A percentile compares a stretch with the other conserved stretches of the same genome.
These are phyloP conservation scores for Ridgeia piscesae DNA, from an alignment of 1,140 invertebrate species.

Conservation along the genomic window DNA sequence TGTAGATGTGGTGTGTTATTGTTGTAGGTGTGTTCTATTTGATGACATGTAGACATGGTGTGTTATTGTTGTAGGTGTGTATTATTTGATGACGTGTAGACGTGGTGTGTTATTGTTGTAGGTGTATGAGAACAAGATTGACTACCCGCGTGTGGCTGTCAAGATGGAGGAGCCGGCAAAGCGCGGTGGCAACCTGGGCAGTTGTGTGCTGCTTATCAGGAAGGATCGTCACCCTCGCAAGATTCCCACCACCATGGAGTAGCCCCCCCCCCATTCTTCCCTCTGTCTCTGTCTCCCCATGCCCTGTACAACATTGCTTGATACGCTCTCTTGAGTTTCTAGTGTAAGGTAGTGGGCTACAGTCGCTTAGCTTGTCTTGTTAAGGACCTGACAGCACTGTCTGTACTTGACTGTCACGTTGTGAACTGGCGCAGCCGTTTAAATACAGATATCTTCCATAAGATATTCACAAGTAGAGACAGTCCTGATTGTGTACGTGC, in stretches of 20 bases:
- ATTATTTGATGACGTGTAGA: not conserved
- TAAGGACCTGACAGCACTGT: not conserved
- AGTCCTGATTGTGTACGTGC: not conserved
- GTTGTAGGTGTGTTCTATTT: too few species aligned
- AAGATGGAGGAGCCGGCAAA: conserved; percentile 77
- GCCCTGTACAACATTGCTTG: not conserved
- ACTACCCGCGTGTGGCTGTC: conserved; percentile 74
- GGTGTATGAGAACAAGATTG: conserved; percentile 81
- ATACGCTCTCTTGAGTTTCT: not conserved
- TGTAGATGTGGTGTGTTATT: too few species aligned
- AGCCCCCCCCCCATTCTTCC: not conserved
- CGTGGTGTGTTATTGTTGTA: conserved; percentile 55
- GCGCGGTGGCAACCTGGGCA: conserved; percentile 72
- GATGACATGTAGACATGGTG: too few species aligned
- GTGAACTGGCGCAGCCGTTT: not conserved
- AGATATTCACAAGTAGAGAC: not conserved
- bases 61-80: too few species aligned
- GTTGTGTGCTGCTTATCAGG: conserved; percentile 74
- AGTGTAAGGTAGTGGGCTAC: not conserved
- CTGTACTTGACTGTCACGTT: not conserved
- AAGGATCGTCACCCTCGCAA: conserved; percentile 43
- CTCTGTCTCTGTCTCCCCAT: not conserved
- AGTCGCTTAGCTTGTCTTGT: not conserved
- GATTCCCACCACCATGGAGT: conserved; percentile 34
- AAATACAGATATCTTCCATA: not conserved